Percentiles rank a stretch among this genome's conserved stretches.
These are phyloP conservation scores for Procapra przewalskii DNA, from an alignment of 2,113 vertebrate genomes.

Conservation along the genomic window DNA sequence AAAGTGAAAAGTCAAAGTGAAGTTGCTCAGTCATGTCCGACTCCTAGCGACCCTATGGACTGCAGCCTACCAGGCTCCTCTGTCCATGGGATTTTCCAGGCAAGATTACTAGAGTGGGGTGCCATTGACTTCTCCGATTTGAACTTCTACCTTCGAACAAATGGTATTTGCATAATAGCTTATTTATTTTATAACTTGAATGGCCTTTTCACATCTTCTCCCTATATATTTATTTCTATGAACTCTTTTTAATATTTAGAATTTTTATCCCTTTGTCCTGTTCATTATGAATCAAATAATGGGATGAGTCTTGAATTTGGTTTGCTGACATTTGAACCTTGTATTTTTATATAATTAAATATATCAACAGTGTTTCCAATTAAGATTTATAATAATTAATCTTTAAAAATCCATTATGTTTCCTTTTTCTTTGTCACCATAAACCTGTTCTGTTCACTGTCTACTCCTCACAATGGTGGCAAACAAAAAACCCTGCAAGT, in stretches of 20 bases:
- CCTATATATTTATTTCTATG: not conserved
- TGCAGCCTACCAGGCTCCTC: too few relatives aligned
- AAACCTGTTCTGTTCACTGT: not conserved
- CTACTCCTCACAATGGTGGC: not conserved
- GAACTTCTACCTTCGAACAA: not conserved
- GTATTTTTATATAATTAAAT: not conserved
- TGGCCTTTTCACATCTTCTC: not conserved
- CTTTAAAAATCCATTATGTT: not conserved
- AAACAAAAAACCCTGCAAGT: not conserved
- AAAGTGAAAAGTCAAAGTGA: too few relatives aligned
- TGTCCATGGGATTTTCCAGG: too few relatives aligned
- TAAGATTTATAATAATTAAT: not conserved
- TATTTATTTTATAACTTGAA: not conserved
- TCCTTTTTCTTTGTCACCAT: not conserved
- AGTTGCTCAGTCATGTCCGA: too few relatives aligned
- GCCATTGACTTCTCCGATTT: not conserved
- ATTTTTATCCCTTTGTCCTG: not conserved
- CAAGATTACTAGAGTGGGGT: too few relatives aligned
- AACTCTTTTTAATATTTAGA: slow-evolving; percentile 19
- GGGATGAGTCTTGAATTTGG: not conserved
- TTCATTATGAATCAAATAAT: not conserved
- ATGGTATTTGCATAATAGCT: not conserved
- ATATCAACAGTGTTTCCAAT: not conserved
- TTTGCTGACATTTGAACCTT: not conserved
- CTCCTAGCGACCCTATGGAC: too few relatives aligned